A percentile compares a stretch with the other conserved stretches of the same genome.
phyloP scores from a whole-genome alignment of 2,113 vertebrate genomes.

The Hydrochoerus hydrochaeris region DNA sequence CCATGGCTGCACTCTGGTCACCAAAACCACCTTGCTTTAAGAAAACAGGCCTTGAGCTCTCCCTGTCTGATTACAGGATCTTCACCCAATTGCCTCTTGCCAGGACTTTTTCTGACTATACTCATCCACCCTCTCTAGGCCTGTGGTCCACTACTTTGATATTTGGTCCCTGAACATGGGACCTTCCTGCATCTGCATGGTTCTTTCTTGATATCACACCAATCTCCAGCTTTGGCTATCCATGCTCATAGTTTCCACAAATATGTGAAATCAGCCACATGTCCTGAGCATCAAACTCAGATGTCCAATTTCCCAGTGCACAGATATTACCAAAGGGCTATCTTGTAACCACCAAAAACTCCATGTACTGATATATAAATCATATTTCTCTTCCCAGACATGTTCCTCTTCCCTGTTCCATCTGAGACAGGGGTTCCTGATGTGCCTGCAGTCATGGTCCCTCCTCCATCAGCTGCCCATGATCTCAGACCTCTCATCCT shows the following conservation, averaged over 20 bases:
- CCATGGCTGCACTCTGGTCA: neutral
- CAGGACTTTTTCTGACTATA: neutral
- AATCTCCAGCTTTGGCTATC: neutral
- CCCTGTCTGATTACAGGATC: neutral
- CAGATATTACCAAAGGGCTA: rapidly evolving
- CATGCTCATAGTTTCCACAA: neutral
- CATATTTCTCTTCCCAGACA: neutral
- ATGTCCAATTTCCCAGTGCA: neutral
- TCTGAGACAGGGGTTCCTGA: neutral
- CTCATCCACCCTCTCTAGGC: no score
- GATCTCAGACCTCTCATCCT: neutral
- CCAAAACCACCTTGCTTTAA: neutral
- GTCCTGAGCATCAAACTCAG: neutral
- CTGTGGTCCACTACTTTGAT: neutral
- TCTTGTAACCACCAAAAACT: neutral
- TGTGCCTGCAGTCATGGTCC: neutral
- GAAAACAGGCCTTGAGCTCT: neutral
- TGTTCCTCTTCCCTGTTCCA: no score
- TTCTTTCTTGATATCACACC: neutral
- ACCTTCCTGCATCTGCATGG: neutral
- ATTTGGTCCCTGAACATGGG: neutral
- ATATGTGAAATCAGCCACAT: neutral
- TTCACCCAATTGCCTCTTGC: no score
- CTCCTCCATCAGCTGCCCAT: neutral
- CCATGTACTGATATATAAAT: neutral